Base-by-base conservation (phyloP, 2,797 vertebrate species). In the Hypotaenidia philippensis region DNA sequence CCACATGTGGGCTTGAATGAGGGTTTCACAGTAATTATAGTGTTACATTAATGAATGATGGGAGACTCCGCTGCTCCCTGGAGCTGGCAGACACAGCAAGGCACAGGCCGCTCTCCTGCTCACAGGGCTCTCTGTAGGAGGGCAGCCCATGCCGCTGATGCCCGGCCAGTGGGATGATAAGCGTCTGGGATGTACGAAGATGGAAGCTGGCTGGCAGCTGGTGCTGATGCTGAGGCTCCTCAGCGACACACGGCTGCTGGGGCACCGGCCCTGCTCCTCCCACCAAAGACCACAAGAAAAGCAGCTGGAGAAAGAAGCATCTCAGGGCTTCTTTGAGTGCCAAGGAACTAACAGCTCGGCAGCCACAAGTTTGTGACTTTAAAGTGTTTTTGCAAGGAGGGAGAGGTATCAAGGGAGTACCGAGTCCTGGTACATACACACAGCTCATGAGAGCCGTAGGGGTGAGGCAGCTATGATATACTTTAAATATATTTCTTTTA, bases 141-240 rank as follows among this genome's bases (percentile, higher is more conserved):
- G 50, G 68, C 53, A 36, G 66, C 14, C 34, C 4, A 0, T 9
- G 50, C 14, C 29, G 40, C 50, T 21, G 92, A 65, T 97, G 80
- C 83, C 41, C 34, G 68, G 87, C 45, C 96, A 94, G 23, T 7
- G 47, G 76, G 85, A 79, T 55, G 93, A 94, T 29, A 91, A 87
- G 95, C 92, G 96, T 98, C 98, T 98, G 97, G 98, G 98, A 97
- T 97, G 81, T 95, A 97, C 98, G 98, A 98, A 97, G 21, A 47
- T 47, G 45, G 45, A 47, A 47, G 45, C 11, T 21, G 45, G 45
- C 20, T 22, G 45, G 21, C 45, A 47, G 45, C 47, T 49, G 47
- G 23, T 49, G 47, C 47, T 49, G 47, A 49, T 6, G 12, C 22
- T 7, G 47, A 49, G 47, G 21, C 47, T 25, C 47, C 47, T 47